phyloP scores from a whole-genome alignment of 2,888 invertebrate species.

The Lochmaea crataegi region DNA sequence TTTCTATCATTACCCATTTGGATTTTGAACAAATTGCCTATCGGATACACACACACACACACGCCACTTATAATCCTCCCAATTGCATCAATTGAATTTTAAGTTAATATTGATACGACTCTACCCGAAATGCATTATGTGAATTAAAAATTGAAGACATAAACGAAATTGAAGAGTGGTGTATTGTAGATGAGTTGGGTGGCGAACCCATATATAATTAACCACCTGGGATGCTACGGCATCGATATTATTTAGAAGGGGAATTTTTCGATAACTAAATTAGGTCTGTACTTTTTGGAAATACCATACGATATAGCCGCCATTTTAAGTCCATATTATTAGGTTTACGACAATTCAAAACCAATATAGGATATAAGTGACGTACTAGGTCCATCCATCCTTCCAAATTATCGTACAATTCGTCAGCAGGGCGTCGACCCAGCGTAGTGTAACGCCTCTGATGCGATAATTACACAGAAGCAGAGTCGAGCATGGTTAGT shows the following conservation, averaged over 20 bases:
- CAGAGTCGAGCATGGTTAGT: no score
- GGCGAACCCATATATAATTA: conserved; percentile 23
- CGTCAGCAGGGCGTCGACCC: no score
- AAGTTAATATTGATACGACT: conserved; percentile 49
- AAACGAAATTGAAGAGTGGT: conserved; percentile 29
- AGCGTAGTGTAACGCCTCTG: no score
- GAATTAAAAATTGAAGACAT: conserved; percentile 41
- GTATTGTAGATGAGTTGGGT: conserved; percentile 18
- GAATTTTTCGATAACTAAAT: background rate
- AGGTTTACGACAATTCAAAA: no score
- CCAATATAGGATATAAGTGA: no score
- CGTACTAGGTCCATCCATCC: no score
- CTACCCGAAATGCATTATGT: conserved; percentile 43
- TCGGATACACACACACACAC: conserved; percentile 26
- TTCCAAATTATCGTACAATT: no score
- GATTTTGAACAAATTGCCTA: conserved; percentile 43
- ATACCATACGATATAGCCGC: background rate
- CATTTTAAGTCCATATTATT: no score
- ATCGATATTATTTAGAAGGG: background rate
- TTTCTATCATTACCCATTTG: conserved; percentile 37
- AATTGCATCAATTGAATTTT: conserved; percentile 49
- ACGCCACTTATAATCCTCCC: conserved; percentile 37
- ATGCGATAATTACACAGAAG: no score
- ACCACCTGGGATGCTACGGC: conserved; percentile 36
- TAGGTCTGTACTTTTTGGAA: background rate